These are phyloP conservation scores for Lucinisca nassula DNA, from an alignment of 2,888 invertebrate species.

Conservation along the genomic window DNA sequence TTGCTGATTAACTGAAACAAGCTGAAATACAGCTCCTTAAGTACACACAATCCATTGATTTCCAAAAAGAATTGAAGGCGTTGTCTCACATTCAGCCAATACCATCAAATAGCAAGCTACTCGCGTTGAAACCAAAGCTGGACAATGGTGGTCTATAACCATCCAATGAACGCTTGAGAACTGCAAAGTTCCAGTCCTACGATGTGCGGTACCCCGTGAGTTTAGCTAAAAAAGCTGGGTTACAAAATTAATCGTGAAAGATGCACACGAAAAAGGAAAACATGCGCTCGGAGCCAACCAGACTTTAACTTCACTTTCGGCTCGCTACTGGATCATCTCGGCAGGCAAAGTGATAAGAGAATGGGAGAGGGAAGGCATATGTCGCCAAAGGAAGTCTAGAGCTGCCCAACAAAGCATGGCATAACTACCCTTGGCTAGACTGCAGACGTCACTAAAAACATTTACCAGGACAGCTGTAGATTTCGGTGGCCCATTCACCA, in stretches of 20 bases:
- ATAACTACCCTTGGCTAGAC: conserved; percentile 37
- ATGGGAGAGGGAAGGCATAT: conserved; percentile 45
- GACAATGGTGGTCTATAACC: conserved; percentile 43
- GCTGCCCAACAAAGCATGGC: conserved; percentile 49
- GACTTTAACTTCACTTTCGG: conserved; percentile 41
- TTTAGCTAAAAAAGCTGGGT: conserved; percentile 47
- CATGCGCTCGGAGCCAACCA: conserved; percentile 56
- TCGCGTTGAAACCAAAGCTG: conserved; percentile 33
- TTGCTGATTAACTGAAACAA: not conserved
- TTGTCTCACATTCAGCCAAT: not conserved
- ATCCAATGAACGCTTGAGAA: conserved; percentile 20
- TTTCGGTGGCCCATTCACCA: conserved; percentile 56
- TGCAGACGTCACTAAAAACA: conserved; percentile 30
- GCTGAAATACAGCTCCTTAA: not conserved
- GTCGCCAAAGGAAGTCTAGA: conserved; percentile 37
- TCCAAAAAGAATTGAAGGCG: not conserved
- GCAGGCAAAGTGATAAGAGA: conserved; percentile 63
- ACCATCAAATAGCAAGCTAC: conserved; percentile 26
- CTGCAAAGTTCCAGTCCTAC: conserved; percentile 48
- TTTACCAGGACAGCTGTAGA: conserved; percentile 48
- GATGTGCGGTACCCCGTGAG: conserved; percentile 50
- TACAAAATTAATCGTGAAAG: conserved; percentile 57
- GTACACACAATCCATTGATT: not conserved
- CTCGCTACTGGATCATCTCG: conserved; percentile 54
- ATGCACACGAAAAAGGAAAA: conserved; percentile 46